Evolutionary conservation across 2,113 vertebrate genomes (phyloP), one percentile per base, ranked within the genome.

Genomic region (Labeo rohita): DNA sequence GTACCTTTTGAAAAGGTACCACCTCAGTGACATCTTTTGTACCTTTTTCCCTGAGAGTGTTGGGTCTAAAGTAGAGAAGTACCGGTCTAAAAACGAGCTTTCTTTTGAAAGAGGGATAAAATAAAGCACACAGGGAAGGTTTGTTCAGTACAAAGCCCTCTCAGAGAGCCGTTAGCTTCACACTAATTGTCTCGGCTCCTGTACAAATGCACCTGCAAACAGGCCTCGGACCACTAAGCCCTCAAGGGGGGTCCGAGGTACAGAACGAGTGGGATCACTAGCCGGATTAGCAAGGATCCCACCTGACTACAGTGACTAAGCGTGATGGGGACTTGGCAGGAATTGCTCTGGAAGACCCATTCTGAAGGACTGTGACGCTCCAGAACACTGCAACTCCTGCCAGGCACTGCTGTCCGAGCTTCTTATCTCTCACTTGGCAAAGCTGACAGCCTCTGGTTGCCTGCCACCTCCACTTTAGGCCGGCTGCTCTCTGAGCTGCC

Each of bases 381-480:
- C 18, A 81, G 84, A 73, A 80, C 83, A 54, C 87, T 34, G 79
- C 65, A 36, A 81, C 86, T 85, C 61, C 76, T 82, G 87, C 86
- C 79, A 82, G 84, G 66, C 86, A 36, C 59, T 84, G 74, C 84
- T 85, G 80, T 86, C 87, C 87, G 28, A 77, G 61, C 70, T 80
- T 85, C 84, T 89, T 90, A 90, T 90, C 88, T 88, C 79, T 34
- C 34, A 68, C 88, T 74, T 83, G 80, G 86, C 83, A 87, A 63
- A 74, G 65, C 80, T 80, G 88, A 86, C 88, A 87, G 84, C 65
- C 49, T 73, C 85, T 87, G 87, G 86, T 81, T 34, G 61, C 85
- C 89, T 90, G 89, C 89, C 86, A 90, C 86, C 86, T 90, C 82
- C 85, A 84, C 88, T 90, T 87, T 83, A 85, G 77, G 88, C 76